phyloP scores from a whole-genome alignment of 2,888 invertebrate genomes.

The Ashinkailepas kermadecensis region DNA sequence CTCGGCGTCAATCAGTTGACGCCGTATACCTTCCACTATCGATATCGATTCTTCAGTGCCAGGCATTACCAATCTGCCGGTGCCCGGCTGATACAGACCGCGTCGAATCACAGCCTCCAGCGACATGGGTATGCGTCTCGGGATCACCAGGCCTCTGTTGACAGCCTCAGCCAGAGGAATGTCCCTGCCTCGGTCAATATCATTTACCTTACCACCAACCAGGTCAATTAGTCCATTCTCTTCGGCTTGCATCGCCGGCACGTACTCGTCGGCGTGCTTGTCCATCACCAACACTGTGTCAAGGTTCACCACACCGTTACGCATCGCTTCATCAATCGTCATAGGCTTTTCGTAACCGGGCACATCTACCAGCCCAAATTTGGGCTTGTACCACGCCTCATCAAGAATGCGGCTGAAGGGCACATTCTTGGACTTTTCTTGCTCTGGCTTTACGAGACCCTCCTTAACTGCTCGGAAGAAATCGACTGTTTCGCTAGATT shows the following conservation, averaged over 20 bases:
- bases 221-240: constrained; percentile 70
- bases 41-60: constrained; percentile 62
- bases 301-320: constrained; percentile 6
- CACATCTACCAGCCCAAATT: constrained; percentile 24
- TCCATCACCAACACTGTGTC: constrained; percentile 16
- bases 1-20: constrained; percentile 70
- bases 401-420: background rate
- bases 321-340: background rate
- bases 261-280: constrained; percentile 50
- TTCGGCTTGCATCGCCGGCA: constrained; percentile 71
- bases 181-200: constrained; percentile 54
- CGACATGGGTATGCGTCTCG: constrained; percentile 63
- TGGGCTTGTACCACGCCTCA: constrained; percentile 10
- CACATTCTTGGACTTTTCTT: constrained; percentile 36
- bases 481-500: constrained; percentile 50
- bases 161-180: constrained; percentile 64
- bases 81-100: constrained; percentile 41
- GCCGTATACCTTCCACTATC: constrained; percentile 66
- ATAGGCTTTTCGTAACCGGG: constrained; percentile 27
- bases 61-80: constrained; percentile 57
- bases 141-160: constrained; percentile 59
- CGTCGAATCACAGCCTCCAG: constrained; percentile 47
- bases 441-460: constrained; percentile 62
- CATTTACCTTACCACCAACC: constrained; percentile 60
- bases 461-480: constrained; percentile 69